A percentile compares a stretch with the other conserved stretches of the same genome.
phyloP scores from a whole-genome alignment of 2,797 vertebrate genomes.

The Phoxinus dragarum region DNA sequence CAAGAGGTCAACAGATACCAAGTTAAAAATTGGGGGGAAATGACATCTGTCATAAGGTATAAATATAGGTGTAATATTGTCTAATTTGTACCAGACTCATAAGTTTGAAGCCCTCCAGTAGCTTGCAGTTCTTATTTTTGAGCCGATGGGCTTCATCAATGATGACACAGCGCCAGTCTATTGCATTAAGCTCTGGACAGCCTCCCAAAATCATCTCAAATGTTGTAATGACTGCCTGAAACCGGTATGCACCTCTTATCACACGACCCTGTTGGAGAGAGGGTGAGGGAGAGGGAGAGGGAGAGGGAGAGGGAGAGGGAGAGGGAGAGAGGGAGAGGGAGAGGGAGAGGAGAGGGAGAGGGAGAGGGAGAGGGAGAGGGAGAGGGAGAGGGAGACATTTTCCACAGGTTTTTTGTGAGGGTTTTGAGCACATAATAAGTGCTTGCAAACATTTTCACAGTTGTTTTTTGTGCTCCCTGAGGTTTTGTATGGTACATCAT shows the following conservation, averaged over 20 bases:
- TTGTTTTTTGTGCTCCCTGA: slow-evolving; percentile 2
- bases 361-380: not conserved
- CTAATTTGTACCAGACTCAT: slow-evolving; percentile 88
- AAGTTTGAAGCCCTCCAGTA: slow-evolving; percentile 96
- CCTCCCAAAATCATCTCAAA: slow-evolving; percentile 99
- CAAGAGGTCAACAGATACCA: slow-evolving; percentile 26
- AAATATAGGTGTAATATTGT: not conserved
- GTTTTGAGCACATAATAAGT: not conserved
- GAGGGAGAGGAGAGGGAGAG: not conserved
- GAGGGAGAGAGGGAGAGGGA: not conserved
- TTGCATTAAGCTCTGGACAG: slow-evolving; percentile 95
- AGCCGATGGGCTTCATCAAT: slow-evolving; percentile 98
- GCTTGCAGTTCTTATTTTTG: slow-evolving; percentile 99
- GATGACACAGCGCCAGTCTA: slow-evolving; percentile 97
- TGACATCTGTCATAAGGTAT: not conserved
- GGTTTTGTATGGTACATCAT: not conserved
- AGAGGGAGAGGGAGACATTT: too few species aligned
- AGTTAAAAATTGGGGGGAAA: not conserved
- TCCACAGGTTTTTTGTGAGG: too few species aligned
- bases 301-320: too few species aligned
- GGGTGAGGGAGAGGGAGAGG: not conserved
- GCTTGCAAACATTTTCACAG: slow-evolving; percentile 7
- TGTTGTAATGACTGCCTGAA: slow-evolving; percentile 96
- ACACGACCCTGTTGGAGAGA: slow-evolving; percentile 81
- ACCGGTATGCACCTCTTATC: slow-evolving; percentile 90